A percentile compares a stretch with the other conserved stretches of the same genome.
These are phyloP conservation scores for Pelagia noctiluca DNA, from an alignment of 30 jellyfish, hydroid and myxozoan species.

Conservation along the genomic window DNA sequence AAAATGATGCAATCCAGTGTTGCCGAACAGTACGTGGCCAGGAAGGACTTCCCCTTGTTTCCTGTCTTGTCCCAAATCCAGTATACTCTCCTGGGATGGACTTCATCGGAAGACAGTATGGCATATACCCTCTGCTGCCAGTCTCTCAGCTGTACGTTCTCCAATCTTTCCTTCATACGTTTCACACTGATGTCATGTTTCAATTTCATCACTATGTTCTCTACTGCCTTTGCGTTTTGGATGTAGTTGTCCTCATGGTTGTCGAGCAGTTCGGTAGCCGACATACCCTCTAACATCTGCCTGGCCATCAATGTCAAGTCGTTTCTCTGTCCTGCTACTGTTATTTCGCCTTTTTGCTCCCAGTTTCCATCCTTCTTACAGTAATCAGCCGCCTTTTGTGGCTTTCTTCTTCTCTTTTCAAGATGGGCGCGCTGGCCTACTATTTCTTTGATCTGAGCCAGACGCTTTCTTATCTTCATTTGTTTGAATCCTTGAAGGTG, in stretches of 20 bases:
- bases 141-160: not conserved
- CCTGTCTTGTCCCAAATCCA: slow-evolving; percentile 50
- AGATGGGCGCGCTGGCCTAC: not conserved
- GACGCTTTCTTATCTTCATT: not conserved
- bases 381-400: slow-evolving; percentile 24
- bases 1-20: not conserved
- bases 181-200: too few species aligned
- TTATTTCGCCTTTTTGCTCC: not conserved
- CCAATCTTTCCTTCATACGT: not conserved
- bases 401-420: slow-evolving; percentile 27
- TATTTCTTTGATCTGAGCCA: not conserved
- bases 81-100: slow-evolving; percentile 2
- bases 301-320: not conserved
- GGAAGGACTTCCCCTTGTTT: slow-evolving; percentile 30
- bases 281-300: not conserved
- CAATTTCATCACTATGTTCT: too few species aligned
- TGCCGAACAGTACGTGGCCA: slow-evolving; percentile 24
- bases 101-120: not conserved
- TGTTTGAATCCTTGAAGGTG: slow-evolving; percentile 34
- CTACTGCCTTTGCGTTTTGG: too few species aligned
- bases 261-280: not conserved
- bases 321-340: not conserved
- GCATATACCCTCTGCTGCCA: not conserved
- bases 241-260: not conserved
- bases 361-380: slow-evolving; percentile 39